Base-by-base conservation (phyloP, 2,113 vertebrate genomes). In the Donacobius atricapilla region DNA sequence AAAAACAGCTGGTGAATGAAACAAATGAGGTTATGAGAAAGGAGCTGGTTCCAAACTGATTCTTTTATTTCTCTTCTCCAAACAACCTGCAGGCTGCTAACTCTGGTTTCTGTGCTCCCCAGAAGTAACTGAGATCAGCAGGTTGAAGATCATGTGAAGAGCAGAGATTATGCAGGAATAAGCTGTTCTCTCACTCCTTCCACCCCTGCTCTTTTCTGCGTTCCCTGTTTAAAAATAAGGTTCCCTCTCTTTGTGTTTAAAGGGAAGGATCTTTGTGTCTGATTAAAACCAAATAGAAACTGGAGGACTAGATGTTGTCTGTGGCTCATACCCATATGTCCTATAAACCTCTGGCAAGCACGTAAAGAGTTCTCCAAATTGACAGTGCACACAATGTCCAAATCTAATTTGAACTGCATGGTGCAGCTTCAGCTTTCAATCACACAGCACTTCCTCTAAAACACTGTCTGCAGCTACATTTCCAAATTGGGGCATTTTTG, bases 391-490 rank as follows among this genome's bases (percentile, higher is more conserved):
- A 90, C 72, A 68, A 57, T 83, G 84, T 96, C 91, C 94, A 95
- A 96, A 96, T 80, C 88, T 96, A 86, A 96, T 96, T 96, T 85
- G 88, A 94, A 93, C 57, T 90, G 73, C 89, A 69, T 92, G 96
- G 53, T 82, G 82, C 90, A 92, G 84, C 83, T 94, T 96, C 89
- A 82, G 93, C 93, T 91, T 89, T 96, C 91, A 94, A 82, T 94
- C 94, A 91, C 79, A 91, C 16, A 87, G 84, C 73, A 93, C 93
- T 84, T 96, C 91, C 78, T 90, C 83, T 78, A 71, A 90, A 94
- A 84, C 83, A 73, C 82, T 90, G 90, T 94, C 93, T 91, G 79
- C 73, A 92, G 71, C 91, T 93, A 69, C 79, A 79, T 95, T 85
- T 96, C 95, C 95, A 79, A 95, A 94, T 75, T 94, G 95, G 89